Base-by-base conservation (phyloP, 1,140 invertebrate genomes). In the Pogonomyrmex californicus region DNA sequence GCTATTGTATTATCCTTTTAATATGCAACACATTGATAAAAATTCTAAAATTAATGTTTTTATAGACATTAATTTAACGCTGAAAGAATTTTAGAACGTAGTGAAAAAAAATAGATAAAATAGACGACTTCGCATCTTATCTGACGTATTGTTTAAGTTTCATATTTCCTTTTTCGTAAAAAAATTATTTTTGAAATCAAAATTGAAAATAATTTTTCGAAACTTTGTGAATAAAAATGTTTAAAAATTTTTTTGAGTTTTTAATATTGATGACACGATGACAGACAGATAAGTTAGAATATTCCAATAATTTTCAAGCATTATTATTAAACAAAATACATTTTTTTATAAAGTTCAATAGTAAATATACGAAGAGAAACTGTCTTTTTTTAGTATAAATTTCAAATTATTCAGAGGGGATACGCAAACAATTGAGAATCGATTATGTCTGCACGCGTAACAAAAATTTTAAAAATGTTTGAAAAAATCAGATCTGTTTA, bases 161-260 rank as follows among this genome's bases (percentile, higher is more conserved):
- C 1, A 14, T 9, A 2, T 51, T 51, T 71, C 17, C 17, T 71
- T 71, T 54, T n/a, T 7, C 41, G 0, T 12, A 1, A n/a, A 23
- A 23, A 23, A 47, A 0, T 17, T 70, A 49, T 49, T 41, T 44
- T 70, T 12, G 14, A 10, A 33, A 0, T 0, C 33, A 70, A 17
- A 0, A 49, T 33, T 30, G 6, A 4, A 12, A 68, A 68, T 30
- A 44, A 14, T 1, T 70, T 68, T 49, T n/a, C 6, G 6, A 17
- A 33, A 51, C 33, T 70, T 33, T 70, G 33, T 70, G 6, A 70
- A 51, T 70, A 36, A 30, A 70, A 70, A 30, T 70, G 12, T 33
- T 51, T 41, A 41, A 65, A 51, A 70, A 36, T 70, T 70, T 51
- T 30, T 49, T 71, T 71, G 1, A 51, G 17, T 10, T 70, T 51